A percentile compares a stretch with the other conserved stretches of the same genome.
These are phyloP conservation scores for Mormoops blainvillei DNA, from an alignment of 2,113 vertebrate genomes.

Conservation along the genomic window DNA sequence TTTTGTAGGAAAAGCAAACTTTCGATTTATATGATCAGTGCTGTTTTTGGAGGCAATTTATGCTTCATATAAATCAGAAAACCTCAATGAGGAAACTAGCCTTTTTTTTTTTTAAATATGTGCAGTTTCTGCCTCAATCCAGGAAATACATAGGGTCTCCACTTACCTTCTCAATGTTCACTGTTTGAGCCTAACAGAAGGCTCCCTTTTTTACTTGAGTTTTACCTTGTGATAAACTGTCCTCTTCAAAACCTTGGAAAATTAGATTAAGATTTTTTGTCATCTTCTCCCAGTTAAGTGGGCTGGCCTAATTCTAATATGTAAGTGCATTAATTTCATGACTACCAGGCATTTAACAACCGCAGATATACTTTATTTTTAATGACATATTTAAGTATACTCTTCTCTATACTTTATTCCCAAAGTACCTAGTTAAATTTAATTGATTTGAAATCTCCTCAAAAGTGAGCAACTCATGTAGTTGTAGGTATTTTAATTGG, in stretches of 20 bases:
- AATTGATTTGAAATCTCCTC: conserved; percentile 10
- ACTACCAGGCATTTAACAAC: neutral
- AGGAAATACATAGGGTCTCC: neutral
- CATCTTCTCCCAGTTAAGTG: neutral
- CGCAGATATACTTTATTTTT: neutral
- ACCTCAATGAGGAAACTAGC: neutral
- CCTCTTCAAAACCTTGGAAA: neutral
- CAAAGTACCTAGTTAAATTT: neutral
- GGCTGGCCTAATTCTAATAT: neutral
- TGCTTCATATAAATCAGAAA: neutral
- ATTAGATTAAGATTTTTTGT: neutral
- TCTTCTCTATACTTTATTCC: neutral
- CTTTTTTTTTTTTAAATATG: neutral
- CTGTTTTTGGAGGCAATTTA: neutral
- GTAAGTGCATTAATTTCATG: conserved; percentile 1
- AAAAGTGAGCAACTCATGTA: neutral
- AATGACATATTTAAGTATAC: neutral
- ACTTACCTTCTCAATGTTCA: neutral
- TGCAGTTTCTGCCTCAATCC: neutral
- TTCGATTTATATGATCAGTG: neutral
- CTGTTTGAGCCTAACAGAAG: neutral
- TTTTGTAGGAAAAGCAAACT: neutral
- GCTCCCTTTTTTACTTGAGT: neutral
- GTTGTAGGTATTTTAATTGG: neutral
- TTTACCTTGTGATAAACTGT: conserved; percentile 1